Conservation (phyloP, 2,797 vertebrate species). For the Agapornis canus region DNA sequence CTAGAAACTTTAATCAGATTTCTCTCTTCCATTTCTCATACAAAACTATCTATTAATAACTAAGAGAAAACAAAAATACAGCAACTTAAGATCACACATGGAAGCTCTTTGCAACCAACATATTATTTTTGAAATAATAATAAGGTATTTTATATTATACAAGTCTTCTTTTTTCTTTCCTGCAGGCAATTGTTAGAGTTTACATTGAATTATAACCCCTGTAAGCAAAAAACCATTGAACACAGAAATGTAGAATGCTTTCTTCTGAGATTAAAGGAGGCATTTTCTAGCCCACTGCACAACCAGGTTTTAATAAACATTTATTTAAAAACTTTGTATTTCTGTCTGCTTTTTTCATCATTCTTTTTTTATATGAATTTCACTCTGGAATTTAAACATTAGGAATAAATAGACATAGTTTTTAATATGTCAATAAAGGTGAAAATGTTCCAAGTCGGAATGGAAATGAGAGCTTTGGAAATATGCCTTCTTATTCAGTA, state of each 20-base stretch:
- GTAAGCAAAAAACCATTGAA: neutral
- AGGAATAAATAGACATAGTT: neutral
- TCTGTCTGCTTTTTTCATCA: neutral
- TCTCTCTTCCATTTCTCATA: constrained; percentile 1
- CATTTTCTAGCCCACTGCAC: neutral
- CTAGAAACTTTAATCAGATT: constrained; percentile 34
- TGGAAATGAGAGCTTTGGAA: neutral
- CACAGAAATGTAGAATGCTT: neutral
- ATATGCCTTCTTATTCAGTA: neutral
- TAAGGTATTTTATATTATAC: neutral
- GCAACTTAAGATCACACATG: neutral
- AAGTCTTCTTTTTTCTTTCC: neutral
- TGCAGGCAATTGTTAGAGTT: neutral
- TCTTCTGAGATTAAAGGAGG: neutral
- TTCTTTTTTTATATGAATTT: constrained; percentile 8
- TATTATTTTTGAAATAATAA: constrained; percentile 2
- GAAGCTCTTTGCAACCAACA: neutral
- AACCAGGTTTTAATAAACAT: neutral
- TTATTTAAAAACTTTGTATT: neutral
- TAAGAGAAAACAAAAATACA: neutral
- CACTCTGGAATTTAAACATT: neutral
- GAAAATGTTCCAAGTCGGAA: constrained; percentile 9
- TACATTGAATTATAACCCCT: neutral
- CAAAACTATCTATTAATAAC: constrained; percentile 9
- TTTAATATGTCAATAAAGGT: neutral